A percentile compares a stretch with the other conserved stretches of the same genome.
Evolutionary conservation across 2,113 vertebrate genomes (phyloP).

Genomic region (Parotia lawesii): DNA sequence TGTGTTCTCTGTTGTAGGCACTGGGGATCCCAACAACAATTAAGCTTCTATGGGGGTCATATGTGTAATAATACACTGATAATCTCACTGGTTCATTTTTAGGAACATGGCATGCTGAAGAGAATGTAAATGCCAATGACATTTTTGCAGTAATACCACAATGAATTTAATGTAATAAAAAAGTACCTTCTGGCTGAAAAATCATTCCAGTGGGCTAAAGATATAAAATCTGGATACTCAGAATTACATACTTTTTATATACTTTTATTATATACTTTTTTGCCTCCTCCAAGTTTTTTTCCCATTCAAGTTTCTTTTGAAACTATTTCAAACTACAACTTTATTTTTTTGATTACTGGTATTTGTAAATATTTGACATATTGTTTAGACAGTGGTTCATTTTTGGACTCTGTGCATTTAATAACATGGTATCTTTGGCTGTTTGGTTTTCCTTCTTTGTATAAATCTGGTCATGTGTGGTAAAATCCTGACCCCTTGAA

Average conservation of each 20-base stretch:
- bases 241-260: not conserved
- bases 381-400: not conserved
- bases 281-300: not conserved
- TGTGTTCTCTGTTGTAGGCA: accelerated
- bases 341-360: not conserved
- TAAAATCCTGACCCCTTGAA: not conserved
- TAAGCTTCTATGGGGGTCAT: not conserved
- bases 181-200: not conserved
- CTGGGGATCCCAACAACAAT: not conserved
- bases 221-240: not conserved
- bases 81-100: not conserved
- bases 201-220: not conserved
- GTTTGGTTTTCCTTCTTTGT: not conserved
- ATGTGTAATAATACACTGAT: not conserved
- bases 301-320: not conserved
- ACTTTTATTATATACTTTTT: not conserved
- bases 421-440: not conserved
- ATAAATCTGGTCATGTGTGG: not conserved
- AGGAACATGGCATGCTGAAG: not conserved
- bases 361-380: not conserved
- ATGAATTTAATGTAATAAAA: not conserved
- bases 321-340: not conserved
- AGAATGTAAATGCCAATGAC: not conserved
- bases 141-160: not conserved
- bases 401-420: not conserved